Evolutionary conservation across 2,113 vertebrate genomes (phyloP), one percentile per base, ranked within the genome.

Genomic region (Empidonax traillii): DNA sequence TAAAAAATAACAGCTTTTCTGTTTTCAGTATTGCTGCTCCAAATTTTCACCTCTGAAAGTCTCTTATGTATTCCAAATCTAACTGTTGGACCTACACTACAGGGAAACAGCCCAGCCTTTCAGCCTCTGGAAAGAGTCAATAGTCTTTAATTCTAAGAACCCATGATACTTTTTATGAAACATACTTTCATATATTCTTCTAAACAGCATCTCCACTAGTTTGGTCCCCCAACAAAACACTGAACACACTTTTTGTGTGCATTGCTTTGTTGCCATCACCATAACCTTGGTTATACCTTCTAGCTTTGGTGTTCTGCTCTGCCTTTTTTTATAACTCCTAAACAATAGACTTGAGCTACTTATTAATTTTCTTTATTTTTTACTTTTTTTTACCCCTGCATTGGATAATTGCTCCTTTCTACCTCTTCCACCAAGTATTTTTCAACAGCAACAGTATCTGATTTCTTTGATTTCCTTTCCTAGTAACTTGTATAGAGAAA

Each of bases 401-500:
- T 86, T 78, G 52, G 37, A 21, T 77, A 33, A 51, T 75, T 93
- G 80, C 47, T 65, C 23, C 28, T 88, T 94, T 94, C 82, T 84
- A 10, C 63, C 49, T 92, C 73, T 93, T 90, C 33, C 43, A 65
- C n/a, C 25, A 73, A 92, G 72, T 89, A 49, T 93, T 94, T 95
- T 90, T 55, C 47, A 84, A 81, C 52, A 82, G 46, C 46, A 93
- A 46, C 27, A 37, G 10, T 73, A 91, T 94, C 90, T 87, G 77
- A 89, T 72, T 95, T 78, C 91, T 91, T 51, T 78, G 43, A 96
- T 94, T 96, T 96, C 47, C 52, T 93, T 52, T 86, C 94, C 93
- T 78, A 63, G 71, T 92, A 85, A 92, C 85, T 89, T 95, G 87
- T 80, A 96, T 80, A 93, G 79, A 93, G 94, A 96, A 97, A 97